Evolutionary conservation across 2,113 vertebrate genomes (phyloP).

Genomic region (Lethenteron camtschaticum): DNA sequence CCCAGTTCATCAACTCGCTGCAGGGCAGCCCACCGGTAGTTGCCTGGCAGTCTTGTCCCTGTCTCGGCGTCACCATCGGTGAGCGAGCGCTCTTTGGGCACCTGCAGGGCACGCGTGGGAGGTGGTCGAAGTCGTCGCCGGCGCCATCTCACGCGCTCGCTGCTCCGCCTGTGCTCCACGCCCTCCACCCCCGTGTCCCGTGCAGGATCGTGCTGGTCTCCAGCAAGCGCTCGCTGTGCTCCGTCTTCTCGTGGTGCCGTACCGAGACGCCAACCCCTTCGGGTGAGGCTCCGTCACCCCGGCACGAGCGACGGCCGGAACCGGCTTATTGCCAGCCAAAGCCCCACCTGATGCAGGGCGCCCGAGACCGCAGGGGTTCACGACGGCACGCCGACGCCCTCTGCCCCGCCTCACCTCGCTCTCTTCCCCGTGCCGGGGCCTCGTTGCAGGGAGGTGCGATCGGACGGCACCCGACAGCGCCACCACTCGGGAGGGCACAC

Average conservation of each 20-base stretch:
- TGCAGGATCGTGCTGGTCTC: constrained; percentile 99
- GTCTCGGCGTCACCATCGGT: too few relatives aligned
- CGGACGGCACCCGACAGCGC: constrained; percentile 59
- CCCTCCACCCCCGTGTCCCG: not conserved
- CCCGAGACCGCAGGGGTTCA: not conserved
- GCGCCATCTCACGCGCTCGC: constrained; percentile 7
- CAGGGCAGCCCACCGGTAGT: too few relatives aligned
- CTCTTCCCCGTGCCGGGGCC: constrained; percentile 16
- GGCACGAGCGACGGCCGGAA: not conserved
- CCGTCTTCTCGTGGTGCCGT: constrained; percentile 99
- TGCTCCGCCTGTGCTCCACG: too few relatives aligned
- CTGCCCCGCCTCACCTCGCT: not conserved
- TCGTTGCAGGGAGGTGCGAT: constrained; percentile 50
- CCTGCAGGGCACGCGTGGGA: too few relatives aligned
- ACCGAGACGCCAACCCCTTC: constrained; percentile 82
- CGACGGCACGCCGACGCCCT: not conserved
- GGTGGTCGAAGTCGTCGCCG: too few relatives aligned
- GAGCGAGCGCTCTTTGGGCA: too few relatives aligned
- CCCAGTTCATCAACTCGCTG: too few relatives aligned
- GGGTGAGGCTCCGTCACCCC: constrained; percentile 46
- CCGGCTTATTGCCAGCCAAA: not conserved
- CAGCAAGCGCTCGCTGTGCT: constrained; percentile 99
- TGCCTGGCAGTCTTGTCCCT: too few relatives aligned
- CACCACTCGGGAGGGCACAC: constrained; percentile 58
- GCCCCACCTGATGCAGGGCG: not conserved